phyloP scores from a whole-genome alignment of 2,797 vertebrate genomes.

The Cryptoprocta ferox region DNA sequence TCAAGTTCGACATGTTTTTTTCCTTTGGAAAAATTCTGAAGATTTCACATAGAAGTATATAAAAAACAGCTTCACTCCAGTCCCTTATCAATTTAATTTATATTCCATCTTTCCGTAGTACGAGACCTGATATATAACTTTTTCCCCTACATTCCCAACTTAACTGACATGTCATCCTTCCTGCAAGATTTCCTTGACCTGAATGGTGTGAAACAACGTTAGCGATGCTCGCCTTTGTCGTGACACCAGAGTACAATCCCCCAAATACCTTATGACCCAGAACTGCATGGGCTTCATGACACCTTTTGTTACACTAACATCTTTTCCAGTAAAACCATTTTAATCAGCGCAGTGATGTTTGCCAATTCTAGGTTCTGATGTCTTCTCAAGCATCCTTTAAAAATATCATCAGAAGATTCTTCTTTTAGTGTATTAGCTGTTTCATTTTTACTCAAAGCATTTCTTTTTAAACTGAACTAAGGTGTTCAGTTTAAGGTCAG shows the following conservation, averaged over 20 bases:
- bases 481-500: neutral
- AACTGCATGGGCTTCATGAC: fast-evolving
- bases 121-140: neutral
- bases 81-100: neutral
- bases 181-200: neutral
- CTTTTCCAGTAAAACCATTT: neutral
- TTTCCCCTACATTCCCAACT: neutral
- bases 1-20: neutral
- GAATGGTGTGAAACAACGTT: neutral
- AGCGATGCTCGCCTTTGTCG: neutral
- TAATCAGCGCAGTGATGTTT: neutral
- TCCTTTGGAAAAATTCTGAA: neutral
- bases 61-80: neutral
- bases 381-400: neutral
- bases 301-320: neutral
- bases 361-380: neutral
- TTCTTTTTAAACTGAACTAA: neutral
- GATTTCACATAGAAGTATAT: neutral
- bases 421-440: neutral
- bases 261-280: neutral
- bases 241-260: neutral
- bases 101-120: neutral
- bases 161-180: neutral
- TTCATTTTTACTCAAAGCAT: neutral
- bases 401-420: neutral